phyloP scores from a whole-genome alignment of 2,888 invertebrate genomes.

The Drosophila kanekoi region DNA sequence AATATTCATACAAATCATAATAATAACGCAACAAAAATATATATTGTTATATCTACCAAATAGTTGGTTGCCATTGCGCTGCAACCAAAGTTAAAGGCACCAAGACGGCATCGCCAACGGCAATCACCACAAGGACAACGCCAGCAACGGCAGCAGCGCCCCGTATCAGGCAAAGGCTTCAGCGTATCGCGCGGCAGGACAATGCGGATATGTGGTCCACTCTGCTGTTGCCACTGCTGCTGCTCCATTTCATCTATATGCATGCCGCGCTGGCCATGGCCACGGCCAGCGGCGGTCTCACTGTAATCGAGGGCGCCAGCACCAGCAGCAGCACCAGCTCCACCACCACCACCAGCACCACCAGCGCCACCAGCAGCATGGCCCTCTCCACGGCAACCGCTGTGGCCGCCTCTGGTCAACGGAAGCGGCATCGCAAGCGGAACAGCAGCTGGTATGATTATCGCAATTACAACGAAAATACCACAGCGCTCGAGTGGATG shows the following conservation, averaged over 20 bases:
- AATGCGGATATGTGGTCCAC: conserved; percentile 73
- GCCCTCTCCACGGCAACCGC: not conserved
- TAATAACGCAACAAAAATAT: conserved; percentile 17
- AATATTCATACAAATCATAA: conserved; percentile 11
- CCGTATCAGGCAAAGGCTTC: conserved; percentile 7
- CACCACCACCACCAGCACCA: conserved; percentile 7
- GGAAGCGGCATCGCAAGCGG: conserved; percentile 82
- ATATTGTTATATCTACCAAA: conserved; percentile 15
- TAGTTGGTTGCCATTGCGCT: conserved; percentile 78
- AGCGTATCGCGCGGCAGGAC: conserved; percentile 43
- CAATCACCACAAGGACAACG: conserved; percentile 32
- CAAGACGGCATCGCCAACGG: conserved; percentile 70
- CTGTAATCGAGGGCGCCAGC: conserved; percentile 56
- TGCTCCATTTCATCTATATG: conserved; percentile 45
- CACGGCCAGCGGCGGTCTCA: conserved; percentile 62
- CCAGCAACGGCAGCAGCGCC: conserved; percentile 23
- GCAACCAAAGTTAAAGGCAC: conserved; percentile 74
- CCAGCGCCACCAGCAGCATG: not conserved
- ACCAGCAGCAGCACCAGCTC: conserved; percentile 31
- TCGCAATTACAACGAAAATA: conserved; percentile 75
- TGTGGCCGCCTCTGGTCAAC: conserved; percentile 21
- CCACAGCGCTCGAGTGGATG: conserved; percentile 77
- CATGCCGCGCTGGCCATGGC: conserved; percentile 40
- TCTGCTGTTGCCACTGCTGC: conserved; percentile 58
- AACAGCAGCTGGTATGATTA: conserved; percentile 81